Evolutionary conservation across 2,797 vertebrate species (phyloP), one percentile per base, ranked within the genome.

Genomic region (Sebastes itinus): DNA sequence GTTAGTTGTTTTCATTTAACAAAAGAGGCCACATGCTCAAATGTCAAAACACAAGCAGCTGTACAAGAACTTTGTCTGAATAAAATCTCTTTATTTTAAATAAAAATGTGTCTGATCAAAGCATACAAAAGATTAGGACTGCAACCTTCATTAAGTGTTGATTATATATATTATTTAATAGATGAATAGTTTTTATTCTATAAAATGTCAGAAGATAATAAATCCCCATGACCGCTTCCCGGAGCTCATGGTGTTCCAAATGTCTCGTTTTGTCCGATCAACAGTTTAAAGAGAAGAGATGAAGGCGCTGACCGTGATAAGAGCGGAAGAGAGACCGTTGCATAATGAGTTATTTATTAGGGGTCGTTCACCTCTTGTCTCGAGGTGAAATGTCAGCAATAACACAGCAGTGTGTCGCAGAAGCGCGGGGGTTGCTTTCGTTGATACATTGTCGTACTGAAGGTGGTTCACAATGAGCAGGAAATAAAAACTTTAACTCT

Each of bases 281-380:
- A 30, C n/a, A 64, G 32, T 33, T 54, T 9, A 10, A 22, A 22
- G 5, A 38, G 32, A 59, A 59, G 18, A 56, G 52, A 35, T 18
- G 30, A 58, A 56, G 32, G 54, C 54, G 18, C 22, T 70, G 22
- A 25, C 32, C 22, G 22, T 35, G 22, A 12, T 70, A 59, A 42
- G 68, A 58, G 68, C 54, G 16, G 14, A 38, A 33, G 77, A 72
- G 74, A 77, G 75, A 66, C 79, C 65, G 72, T 87, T 80, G 79
- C 72, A 63, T 84, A 88, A 82, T 75, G 78, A 89, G 76, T 88
- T 88, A 86, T 89, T 90, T 88, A 90, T 92, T 80, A 81, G 80
- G 84, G 86, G 88, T 86, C 73, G n/a, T 88, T 93, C 74, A 91
- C 87, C 75, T 74, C 77, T 74, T 72, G 82, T 87, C 72, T 64